phyloP scores from a whole-genome alignment of 1,140 invertebrate genomes.

The Drosophila sucinea region DNA sequence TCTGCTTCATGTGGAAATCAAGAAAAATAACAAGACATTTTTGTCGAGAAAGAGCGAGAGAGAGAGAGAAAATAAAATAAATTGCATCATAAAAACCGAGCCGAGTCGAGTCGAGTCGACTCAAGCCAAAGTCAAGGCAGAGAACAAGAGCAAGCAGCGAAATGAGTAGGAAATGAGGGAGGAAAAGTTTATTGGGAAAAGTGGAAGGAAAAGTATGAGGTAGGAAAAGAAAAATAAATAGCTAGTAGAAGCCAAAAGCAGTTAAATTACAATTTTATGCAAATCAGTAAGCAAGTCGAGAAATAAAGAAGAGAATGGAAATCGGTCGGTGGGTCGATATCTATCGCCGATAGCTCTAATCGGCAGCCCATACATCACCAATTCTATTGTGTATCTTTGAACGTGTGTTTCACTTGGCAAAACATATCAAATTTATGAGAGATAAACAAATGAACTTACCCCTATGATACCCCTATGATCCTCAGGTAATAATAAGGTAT shows the following conservation, averaged over 20 bases:
- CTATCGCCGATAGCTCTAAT: neutral
- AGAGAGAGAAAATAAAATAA: conserved; percentile 77
- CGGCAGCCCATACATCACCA: neutral
- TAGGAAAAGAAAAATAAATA: conserved; percentile 49
- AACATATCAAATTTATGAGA: no score
- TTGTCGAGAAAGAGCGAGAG: conserved; percentile 57
- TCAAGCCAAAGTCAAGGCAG: conserved; percentile 17
- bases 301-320: conserved; percentile 18
- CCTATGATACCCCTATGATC: no score
- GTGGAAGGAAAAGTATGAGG: conserved; percentile 11
- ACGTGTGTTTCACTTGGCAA: no score
- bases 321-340: neutral
- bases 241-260: conserved; percentile 47
- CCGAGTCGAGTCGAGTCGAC: neutral
- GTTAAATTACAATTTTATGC: conserved; percentile 81
- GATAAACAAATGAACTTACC: no score
- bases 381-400: no score
- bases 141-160: conserved; percentile 1
- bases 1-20: conserved; percentile 47
- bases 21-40: conserved; percentile 76
- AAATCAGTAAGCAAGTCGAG: conserved; percentile 60
- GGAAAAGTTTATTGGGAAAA: conserved; percentile 2
- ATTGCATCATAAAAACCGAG: conserved; percentile 72
- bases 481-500: no score
- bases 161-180: conserved; percentile 14